Base-by-base conservation (phyloP, 2,888 invertebrate genomes). In the Hedya salicella region DNA sequence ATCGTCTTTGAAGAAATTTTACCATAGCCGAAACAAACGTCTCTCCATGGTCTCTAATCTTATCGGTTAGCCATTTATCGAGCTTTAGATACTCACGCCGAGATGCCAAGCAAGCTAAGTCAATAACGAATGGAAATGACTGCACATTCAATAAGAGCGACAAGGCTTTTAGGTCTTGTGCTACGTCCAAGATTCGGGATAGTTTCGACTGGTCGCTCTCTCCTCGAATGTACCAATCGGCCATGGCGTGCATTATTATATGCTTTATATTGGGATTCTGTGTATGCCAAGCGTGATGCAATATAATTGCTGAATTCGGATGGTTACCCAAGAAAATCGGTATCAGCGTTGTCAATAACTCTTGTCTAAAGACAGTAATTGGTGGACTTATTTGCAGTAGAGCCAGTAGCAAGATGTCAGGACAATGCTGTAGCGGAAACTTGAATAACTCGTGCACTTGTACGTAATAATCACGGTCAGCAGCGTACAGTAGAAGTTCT, bases 61-160 rank as follows among this genome's bases (percentile, higher is more conserved):
- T 99, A 83, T 99, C 99, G 0, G 97, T 96, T 11, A 99, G 91
- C 99, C 99, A 99, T 85, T 99, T 99, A 85, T 99, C 99, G 17
- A 99, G 91, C 82, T 99, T 99, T 11, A 99, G 93, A 85, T 99
- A 99, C 85, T 99, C 99, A 65, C 99, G 94, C 59, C 99, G 93
- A 0, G 99, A 99, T 0, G 99, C 99, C 69, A 99, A 91, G 84
- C 99, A 99, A 0, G 99, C 99, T 76, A 99, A 91, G 87, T 99
- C 99, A 73, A 99, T 98, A 44, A 98, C 97, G 87, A 99, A 99
- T n/a, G 96, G 95, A 84, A 97, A 97, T 0, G 97, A 97, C 73
- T 97, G 96, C 0, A 97, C 96, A 85, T 98, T 98, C 49, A 99
- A 91, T 61, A 99, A 93, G 80, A 97, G 94, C 0, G 98, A 98